These are phyloP conservation scores for Mellivora capensis DNA, from an alignment of 2,113 vertebrate species.

Conservation along the genomic window DNA sequence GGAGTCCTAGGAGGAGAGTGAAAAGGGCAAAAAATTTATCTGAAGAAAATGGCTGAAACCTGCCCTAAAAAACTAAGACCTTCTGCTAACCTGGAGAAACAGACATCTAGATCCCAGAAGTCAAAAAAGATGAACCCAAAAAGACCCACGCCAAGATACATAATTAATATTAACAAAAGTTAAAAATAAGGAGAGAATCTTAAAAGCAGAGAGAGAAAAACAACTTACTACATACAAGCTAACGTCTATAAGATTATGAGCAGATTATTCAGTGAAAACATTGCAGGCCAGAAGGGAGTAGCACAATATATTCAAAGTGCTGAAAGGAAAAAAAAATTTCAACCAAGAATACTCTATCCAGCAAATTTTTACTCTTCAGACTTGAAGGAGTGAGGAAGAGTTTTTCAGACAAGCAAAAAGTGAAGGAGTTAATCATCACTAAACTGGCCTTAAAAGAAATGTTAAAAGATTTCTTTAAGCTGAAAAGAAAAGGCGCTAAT, in stretches of 20 bases:
- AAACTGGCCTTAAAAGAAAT: neutral
- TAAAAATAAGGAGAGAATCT: neutral
- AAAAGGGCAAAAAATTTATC: neutral
- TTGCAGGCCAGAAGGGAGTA: neutral
- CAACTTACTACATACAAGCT: neutral
- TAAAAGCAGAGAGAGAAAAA: neutral
- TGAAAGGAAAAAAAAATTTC: neutral
- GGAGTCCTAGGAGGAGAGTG: neutral
- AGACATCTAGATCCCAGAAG: neutral
- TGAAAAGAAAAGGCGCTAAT: neutral
- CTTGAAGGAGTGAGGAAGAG: neutral
- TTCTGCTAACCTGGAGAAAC: neutral
- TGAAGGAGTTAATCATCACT: neutral
- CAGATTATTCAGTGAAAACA: neutral
- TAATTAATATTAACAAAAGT: neutral
- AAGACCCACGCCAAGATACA: neutral
- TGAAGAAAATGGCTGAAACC: neutral
- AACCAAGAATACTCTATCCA: neutral
- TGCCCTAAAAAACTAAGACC: too few species aligned
- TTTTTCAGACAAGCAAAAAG: neutral
- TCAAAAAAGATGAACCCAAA: neutral
- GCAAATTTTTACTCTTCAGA: neutral
- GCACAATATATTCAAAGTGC: neutral
- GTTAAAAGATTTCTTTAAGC: neutral
- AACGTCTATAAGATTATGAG: neutral